Percentiles rank a stretch among this genome's conserved stretches.
These are phyloP conservation scores for Lasiommata megera DNA, from an alignment of 2,888 invertebrate genomes.

Conservation along the genomic window DNA sequence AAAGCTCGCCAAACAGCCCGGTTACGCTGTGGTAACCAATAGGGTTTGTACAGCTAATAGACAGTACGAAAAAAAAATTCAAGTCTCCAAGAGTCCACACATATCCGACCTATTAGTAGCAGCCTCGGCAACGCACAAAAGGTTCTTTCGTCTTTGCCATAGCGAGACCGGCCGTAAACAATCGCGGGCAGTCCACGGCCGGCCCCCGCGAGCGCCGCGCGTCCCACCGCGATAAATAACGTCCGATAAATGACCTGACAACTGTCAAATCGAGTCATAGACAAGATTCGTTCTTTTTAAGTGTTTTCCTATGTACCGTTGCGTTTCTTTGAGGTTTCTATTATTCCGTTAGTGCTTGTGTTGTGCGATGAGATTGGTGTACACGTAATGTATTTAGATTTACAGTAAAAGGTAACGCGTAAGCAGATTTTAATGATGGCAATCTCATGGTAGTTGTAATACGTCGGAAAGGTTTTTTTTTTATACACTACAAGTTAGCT, in stretches of 20 bases:
- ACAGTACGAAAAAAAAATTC: not conserved
- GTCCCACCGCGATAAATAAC: constrained; percentile 38
- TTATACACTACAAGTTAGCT: too few relatives aligned
- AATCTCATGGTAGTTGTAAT: constrained; percentile 16
- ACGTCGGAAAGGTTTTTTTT: constrained; percentile 10
- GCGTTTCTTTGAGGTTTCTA: constrained; percentile 47
- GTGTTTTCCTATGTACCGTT: constrained; percentile 48
- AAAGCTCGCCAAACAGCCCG: too few relatives aligned
- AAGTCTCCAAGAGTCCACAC: constrained; percentile 15
- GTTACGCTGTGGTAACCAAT: too few relatives aligned
- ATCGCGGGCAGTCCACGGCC: constrained; percentile 65
- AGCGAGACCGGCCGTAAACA: constrained; percentile 68
- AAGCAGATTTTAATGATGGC: constrained; percentile 24
- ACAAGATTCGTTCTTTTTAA: constrained; percentile 60
- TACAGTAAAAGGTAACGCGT: constrained; percentile 25
- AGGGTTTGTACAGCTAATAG: too few relatives aligned
- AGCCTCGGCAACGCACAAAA: not conserved
- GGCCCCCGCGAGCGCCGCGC: constrained; percentile 63
- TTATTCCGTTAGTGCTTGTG: constrained; percentile 54
- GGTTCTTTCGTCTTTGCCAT: constrained; percentile 50
- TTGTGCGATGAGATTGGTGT: constrained; percentile 46
- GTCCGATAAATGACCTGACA: constrained; percentile 39
- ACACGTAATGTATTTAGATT: constrained; percentile 37
- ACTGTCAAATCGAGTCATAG: constrained; percentile 30
- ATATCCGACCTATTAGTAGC: not conserved